phyloP scores from a whole-genome alignment of 2,888 invertebrate genomes.

The Rosalia funebris region DNA sequence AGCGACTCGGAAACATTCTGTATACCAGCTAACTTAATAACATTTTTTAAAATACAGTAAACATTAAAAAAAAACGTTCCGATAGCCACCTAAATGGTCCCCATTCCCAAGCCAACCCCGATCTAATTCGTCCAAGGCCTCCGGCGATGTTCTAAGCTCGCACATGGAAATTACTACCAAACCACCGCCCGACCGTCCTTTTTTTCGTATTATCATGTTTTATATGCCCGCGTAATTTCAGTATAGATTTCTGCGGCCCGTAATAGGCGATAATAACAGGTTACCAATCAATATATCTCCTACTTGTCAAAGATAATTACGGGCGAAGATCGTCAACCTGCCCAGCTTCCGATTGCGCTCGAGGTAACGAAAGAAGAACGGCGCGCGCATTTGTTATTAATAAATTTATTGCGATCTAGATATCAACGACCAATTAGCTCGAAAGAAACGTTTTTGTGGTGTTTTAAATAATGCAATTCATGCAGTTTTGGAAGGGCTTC shows the following conservation, averaged over 20 bases:
- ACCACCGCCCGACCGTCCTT: neutral
- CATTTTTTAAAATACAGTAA: too few species aligned
- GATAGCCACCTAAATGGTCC: too few species aligned
- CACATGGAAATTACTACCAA: neutral
- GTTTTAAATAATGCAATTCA: too few species aligned
- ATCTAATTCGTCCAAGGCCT: neutral
- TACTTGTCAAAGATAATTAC: slow-evolving; percentile 57
- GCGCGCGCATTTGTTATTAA: too few species aligned
- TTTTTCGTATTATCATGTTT: slow-evolving; percentile 21
- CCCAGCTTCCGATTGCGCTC: slow-evolving; percentile 53
- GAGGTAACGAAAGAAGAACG: too few species aligned
- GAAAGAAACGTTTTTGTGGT: too few species aligned
- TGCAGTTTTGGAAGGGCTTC: too few species aligned
- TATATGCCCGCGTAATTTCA: slow-evolving; percentile 48
- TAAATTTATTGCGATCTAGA: too few species aligned
- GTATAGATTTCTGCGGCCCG: slow-evolving; percentile 53
- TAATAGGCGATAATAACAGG: slow-evolving; percentile 56
- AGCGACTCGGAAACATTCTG: too few species aligned
- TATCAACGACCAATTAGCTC: too few species aligned
- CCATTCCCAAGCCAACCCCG: neutral
- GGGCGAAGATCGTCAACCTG: slow-evolving; percentile 51
- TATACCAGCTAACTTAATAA: too few species aligned
- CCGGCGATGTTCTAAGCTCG: neutral
- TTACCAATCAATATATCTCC: slow-evolving; percentile 56
- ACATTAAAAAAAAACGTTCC: too few species aligned